These are phyloP conservation scores for Pan troglodytes DNA, from an alignment of 2,113 vertebrate genomes.

Conservation along the genomic window NHGRI_mPanTro3-v2.1_pri NC_072412.2:55183001-55183500, in stretches of 20 bases:
- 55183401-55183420: not conserved
- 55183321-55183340: not conserved
- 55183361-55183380: not conserved
- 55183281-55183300: not conserved
- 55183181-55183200: not conserved
- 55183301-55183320: not conserved
- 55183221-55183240: not conserved
- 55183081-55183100: not conserved
- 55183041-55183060: not conserved
- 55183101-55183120: not conserved
- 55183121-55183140: not conserved
- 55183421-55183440: slow-evolving; percentile 28
- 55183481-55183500: not conserved
- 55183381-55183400: not conserved
- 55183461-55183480: not conserved
- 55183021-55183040: not conserved
- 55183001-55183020: not conserved
- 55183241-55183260: not conserved
- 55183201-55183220: not conserved
- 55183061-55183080: not conserved
- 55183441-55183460: not conserved
- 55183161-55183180: not conserved
- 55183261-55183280: not conserved
- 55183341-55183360: not conserved
- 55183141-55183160: not conserved